Percentiles rank a stretch among this genome's conserved stretches.
phyloP scores from a whole-genome alignment of 1,140 invertebrate species.

The Uloborus diversus region DNA sequence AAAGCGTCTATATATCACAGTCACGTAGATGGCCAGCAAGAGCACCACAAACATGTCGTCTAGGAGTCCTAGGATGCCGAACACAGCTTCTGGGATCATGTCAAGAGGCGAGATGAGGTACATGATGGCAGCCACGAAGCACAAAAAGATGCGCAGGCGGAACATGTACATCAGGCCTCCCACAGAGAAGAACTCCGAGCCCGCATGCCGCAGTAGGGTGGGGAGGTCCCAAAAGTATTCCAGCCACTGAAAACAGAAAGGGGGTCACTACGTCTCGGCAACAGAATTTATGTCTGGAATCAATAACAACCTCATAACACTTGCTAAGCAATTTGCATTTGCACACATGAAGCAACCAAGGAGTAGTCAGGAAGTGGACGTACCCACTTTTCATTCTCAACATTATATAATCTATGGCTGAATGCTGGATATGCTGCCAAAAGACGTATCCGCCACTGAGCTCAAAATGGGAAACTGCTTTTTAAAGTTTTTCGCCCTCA shows the following conservation, averaged over 20 bases:
- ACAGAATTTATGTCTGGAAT: too few species aligned
- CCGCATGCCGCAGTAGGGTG: slow-evolving; percentile 68
- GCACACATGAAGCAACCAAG: too few species aligned
- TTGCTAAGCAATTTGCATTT: too few species aligned
- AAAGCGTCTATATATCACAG: slow-evolving; percentile 67
- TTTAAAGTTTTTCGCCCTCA: too few species aligned
- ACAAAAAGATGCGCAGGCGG: slow-evolving; percentile 68
- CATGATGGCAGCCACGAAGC: slow-evolving; percentile 66
- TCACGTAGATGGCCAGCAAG: slow-evolving; percentile 69
- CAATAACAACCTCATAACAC: too few species aligned
- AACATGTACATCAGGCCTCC: slow-evolving; percentile 70
- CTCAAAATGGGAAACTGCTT: too few species aligned
- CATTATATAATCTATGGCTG: too few species aligned
- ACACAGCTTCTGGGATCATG: slow-evolving; percentile 70
- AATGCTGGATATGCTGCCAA: too few species aligned
- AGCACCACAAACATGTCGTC: slow-evolving; percentile 70
- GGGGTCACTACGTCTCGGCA: too few species aligned
- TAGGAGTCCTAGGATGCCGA: slow-evolving; percentile 70
- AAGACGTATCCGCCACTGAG: too few species aligned
- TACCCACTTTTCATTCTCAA: too few species aligned
- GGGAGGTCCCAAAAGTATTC: slow-evolving; percentile 70
- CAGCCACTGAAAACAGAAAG: slow-evolving; percentile 61
- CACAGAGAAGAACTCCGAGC: slow-evolving; percentile 69
- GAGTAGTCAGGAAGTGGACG: too few species aligned
- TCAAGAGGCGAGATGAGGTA: slow-evolving; percentile 71